Percentiles rank a stretch among this genome's conserved stretches.
Conservation (phyloP, 2,888 invertebrate species). For the Acholoe squamosa region DNA sequence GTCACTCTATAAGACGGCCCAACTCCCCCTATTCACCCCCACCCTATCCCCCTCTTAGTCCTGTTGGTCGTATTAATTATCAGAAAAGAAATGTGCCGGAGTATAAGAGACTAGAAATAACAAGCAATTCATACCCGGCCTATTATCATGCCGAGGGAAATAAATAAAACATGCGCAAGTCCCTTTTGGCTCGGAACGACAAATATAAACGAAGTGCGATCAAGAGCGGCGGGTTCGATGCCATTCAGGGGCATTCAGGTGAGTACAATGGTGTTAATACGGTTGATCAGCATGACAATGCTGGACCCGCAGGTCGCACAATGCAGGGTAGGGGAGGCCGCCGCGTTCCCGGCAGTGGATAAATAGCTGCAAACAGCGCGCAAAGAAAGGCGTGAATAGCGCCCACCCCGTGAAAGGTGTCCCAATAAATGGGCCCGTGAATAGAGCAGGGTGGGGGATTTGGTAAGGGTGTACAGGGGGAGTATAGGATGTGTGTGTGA, state of each 20-base stretch:
- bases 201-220: constrained; percentile 61
- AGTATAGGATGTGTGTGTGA: too few species aligned
- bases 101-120: constrained; percentile 62
- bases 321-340: not conserved
- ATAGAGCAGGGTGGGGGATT: not conserved
- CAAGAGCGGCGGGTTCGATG: constrained; percentile 52
- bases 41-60: not conserved
- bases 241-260: constrained; percentile 27
- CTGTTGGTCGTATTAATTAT: constrained; percentile 61
- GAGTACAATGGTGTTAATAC: constrained; percentile 57
- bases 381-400: constrained; percentile 47
- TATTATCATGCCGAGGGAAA: constrained; percentile 29
- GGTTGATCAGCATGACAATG: constrained; percentile 61
- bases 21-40: not conserved
- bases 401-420: constrained; percentile 46
- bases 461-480: not conserved
- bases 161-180: constrained; percentile 59
- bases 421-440: constrained; percentile 45
- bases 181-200: constrained; percentile 39
- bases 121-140: constrained; percentile 60
- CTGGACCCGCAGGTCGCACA: constrained; percentile 24
- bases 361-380: constrained; percentile 57
- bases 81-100: constrained; percentile 57
- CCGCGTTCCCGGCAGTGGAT: constrained; percentile 4
- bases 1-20: constrained; percentile 55